These are phyloP conservation scores for Pollenia amentaria DNA, from an alignment of 2,888 invertebrate genomes.

Conservation along the genomic window DNA sequence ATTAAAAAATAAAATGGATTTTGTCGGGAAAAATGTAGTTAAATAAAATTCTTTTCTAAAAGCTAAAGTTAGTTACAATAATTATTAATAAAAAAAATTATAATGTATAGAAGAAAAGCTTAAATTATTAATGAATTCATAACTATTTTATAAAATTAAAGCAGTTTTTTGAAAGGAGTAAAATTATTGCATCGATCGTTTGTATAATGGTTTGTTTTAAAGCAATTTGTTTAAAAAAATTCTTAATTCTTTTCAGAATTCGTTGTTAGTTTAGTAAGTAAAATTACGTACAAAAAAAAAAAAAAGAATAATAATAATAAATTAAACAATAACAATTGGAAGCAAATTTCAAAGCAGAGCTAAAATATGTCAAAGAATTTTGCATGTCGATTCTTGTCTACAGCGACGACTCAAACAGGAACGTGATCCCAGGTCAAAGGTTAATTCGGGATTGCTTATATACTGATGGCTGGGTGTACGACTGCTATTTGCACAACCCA, in stretches of 20 bases:
- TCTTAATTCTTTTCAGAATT: constrained; percentile 17
- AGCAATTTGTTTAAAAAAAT: neutral
- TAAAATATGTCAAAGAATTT: constrained; percentile 72
- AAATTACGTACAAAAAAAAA: constrained; percentile 1
- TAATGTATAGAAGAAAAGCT: constrained; percentile 10
- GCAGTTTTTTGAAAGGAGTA: constrained; percentile 31
- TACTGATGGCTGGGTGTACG: constrained; percentile 76
- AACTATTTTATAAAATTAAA: constrained; percentile 38
- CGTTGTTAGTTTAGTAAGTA: constrained; percentile 32
- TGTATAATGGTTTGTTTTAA: neutral
- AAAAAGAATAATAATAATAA: constrained; percentile 10
- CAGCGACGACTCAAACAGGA: constrained; percentile 76
- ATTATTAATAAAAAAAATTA: neutral
- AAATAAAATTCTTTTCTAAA: neutral
- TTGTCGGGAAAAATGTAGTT: neutral
- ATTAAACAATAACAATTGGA: constrained; percentile 46
- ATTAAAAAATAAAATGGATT: neutral
- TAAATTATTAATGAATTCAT: constrained; percentile 14
- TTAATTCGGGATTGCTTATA: constrained; percentile 76
- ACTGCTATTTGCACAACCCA: constrained; percentile 63
- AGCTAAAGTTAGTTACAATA: constrained; percentile 16
- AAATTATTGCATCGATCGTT: constrained; percentile 39
- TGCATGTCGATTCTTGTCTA: constrained; percentile 74
- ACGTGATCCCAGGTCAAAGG: constrained; percentile 76
- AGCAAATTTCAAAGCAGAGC: neutral